A percentile compares a stretch with the other conserved stretches of the same genome.
Evolutionary conservation across 2,888 invertebrate species (phyloP).

Genomic region (Protodeltote pygarga): DNA sequence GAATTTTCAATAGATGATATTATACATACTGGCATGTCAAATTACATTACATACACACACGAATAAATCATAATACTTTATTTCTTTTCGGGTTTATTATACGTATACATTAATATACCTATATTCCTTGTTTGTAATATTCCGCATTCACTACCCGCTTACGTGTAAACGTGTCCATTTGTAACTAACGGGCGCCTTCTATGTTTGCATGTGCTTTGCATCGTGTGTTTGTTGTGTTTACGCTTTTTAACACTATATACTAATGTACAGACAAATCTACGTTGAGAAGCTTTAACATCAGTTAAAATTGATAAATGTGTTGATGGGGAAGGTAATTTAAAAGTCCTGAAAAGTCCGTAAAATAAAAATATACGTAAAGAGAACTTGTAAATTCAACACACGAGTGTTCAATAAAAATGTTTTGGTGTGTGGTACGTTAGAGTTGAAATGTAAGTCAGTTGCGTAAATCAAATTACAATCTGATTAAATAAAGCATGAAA

Average conservation of each 20-base stretch:
- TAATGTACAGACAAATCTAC: conserved; percentile 50
- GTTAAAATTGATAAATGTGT: neutral
- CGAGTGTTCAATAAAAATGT: too few species aligned
- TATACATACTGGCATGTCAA: neutral
- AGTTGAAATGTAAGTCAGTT: too few species aligned
- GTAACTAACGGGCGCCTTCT: conserved; percentile 40
- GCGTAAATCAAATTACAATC: too few species aligned
- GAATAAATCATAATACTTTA: neutral
- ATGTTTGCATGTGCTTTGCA: conserved; percentile 68
- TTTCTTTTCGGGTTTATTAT: conserved; percentile 1
- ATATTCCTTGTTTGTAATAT: conserved; percentile 22
- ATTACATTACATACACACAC: neutral
- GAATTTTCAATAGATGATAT: too few species aligned
- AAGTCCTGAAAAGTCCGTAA: too few species aligned
- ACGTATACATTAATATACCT: conserved; percentile 14
- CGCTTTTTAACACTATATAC: conserved; percentile 52
- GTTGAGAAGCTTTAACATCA: conserved; percentile 14
- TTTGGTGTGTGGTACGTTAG: too few species aligned
- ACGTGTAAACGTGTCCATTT: conserved; percentile 36
- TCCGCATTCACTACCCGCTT: conserved; percentile 34
- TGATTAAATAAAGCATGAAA: too few species aligned
- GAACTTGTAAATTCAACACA: too few species aligned
- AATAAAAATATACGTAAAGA: too few species aligned
- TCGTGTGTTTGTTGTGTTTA: conserved; percentile 57
- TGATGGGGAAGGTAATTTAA: conserved; percentile 38